These are phyloP conservation scores for Spodoptera litura DNA, from an alignment of 1,140 invertebrate species.

Conservation along the genomic window DNA sequence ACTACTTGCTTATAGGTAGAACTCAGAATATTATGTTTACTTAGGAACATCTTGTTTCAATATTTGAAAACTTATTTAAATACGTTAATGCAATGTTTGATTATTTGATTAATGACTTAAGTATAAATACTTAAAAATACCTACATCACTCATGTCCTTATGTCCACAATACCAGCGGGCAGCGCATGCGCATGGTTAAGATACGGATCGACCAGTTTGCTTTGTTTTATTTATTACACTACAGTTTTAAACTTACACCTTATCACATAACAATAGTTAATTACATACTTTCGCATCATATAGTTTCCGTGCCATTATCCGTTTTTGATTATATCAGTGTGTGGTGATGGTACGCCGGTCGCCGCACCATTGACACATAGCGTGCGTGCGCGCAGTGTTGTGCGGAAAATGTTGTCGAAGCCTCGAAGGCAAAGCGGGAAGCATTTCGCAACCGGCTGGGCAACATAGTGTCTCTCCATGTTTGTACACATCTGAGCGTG, in stretches of 20 bases:
- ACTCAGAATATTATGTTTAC: too few species aligned
- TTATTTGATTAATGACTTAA: too few species aligned
- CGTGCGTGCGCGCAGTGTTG: conserved; percentile 26
- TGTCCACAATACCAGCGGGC: too few species aligned
- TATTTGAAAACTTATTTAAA: too few species aligned
- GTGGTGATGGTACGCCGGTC: neutral
- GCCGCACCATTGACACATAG: neutral
- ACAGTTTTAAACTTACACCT: neutral
- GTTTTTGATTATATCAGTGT: conserved; percentile 1
- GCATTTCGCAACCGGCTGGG: conserved; percentile 66
- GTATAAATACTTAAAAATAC: too few species aligned
- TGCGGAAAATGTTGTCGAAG: conserved; percentile 52
- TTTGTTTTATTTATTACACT: conserved; percentile 2
- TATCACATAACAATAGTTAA: neutral
- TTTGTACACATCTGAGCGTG: conserved; percentile 50
- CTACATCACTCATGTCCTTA: too few species aligned
- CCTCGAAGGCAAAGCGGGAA: conserved; percentile 63
- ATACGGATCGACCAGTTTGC: neutral
- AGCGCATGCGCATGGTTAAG: too few species aligned
- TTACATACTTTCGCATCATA: conserved; percentile 17
- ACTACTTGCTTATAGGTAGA: too few species aligned
- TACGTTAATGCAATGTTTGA: too few species aligned
- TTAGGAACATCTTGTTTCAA: too few species aligned
- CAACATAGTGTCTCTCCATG: conserved; percentile 65
- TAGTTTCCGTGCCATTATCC: conserved; percentile 8